phyloP scores from a whole-genome alignment of 2,113 vertebrate species.

The Nettapus auritus region DNA sequence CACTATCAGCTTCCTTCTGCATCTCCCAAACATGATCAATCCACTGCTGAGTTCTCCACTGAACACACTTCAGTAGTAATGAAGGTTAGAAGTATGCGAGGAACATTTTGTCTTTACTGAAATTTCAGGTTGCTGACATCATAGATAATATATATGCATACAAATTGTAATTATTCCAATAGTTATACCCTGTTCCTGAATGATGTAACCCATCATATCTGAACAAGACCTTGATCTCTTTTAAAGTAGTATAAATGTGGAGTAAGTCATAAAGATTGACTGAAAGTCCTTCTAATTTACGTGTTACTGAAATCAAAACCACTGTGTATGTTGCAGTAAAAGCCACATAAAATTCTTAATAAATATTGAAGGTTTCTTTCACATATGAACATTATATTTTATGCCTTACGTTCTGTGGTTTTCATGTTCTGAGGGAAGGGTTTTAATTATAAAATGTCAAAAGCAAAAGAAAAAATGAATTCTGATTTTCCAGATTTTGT shows the following conservation, averaged over 20 bases:
- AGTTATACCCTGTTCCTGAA: not conserved
- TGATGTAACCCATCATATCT: not conserved
- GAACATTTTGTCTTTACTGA: not conserved
- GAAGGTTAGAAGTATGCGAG: not conserved
- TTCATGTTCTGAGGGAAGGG: not conserved
- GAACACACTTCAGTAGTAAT: not conserved
- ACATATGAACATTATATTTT: not conserved
- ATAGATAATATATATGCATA: not conserved
- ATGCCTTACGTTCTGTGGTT: not conserved
- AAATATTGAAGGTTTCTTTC: not conserved
- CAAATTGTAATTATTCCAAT: not conserved
- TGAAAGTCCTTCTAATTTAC: not conserved
- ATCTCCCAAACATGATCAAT: not conserved
- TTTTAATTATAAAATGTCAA: not conserved
- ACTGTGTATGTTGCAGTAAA: not conserved
- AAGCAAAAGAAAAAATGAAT: rapidly evolving
- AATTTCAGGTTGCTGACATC: not conserved
- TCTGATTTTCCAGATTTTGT: not conserved
- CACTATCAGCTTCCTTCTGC: not conserved
- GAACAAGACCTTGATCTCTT: not conserved
- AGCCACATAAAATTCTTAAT: not conserved
- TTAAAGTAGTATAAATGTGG: not conserved
- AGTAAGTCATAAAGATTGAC: not conserved
- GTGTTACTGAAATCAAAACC: not conserved
- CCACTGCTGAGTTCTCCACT: not conserved